phyloP scores from a whole-genome alignment of 2,797 vertebrate genomes.

The Triplophysa yarkandensis region DNA sequence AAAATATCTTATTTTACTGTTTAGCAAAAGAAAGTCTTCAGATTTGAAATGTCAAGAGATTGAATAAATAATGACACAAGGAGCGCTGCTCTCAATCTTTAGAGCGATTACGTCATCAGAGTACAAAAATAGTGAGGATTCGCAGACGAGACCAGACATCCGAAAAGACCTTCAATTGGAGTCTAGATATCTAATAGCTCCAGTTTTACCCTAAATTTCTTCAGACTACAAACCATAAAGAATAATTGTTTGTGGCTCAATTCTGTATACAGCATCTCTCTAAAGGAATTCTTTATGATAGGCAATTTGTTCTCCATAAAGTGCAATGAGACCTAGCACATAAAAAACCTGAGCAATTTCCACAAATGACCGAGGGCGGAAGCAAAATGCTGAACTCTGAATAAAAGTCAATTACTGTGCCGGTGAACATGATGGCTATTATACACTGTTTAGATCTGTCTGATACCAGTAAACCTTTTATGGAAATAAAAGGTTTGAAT shows the following conservation, averaged over 20 bases:
- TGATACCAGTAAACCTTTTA: not conserved
- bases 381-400: conserved; percentile 32
- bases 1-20: no score
- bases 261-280: conserved; percentile 35
- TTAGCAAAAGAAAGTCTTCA: no score
- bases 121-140: not conserved
- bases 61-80: no score
- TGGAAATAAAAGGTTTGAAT: conserved; percentile 9
- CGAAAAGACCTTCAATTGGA: conserved; percentile 1
- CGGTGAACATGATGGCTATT: conserved; percentile 23
- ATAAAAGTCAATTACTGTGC: conserved; percentile 25
- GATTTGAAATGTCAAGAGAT: no score
- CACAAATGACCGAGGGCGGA: conserved; percentile 37
- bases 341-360: conserved; percentile 30
- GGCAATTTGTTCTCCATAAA: conserved; percentile 54
- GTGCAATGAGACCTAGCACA: conserved; percentile 31
- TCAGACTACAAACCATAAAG: conserved; percentile 47
- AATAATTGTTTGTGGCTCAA: conserved; percentile 52
- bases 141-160: not conserved
- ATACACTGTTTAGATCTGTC: conserved; percentile 32
- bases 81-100: not conserved
- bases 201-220: conserved; percentile 41
- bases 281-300: conserved; percentile 45
- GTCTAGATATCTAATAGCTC: not conserved
- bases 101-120: not conserved